phyloP scores from a whole-genome alignment of 2,113 vertebrate species.

The Oceanodroma tethys region DNA sequence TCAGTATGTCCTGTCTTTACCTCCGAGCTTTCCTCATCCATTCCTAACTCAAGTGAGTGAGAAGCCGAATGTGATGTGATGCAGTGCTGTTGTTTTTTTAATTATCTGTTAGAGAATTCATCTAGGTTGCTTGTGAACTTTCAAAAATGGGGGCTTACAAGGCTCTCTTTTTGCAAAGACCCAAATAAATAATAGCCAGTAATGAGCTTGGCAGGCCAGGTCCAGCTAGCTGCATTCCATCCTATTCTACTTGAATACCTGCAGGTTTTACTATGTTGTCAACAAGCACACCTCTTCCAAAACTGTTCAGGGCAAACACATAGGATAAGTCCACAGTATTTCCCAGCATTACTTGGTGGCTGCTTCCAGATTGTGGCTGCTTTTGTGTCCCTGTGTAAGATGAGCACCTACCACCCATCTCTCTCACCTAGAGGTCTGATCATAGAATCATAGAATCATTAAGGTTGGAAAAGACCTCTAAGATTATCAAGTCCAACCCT shows the following conservation, averaged over 20 bases:
- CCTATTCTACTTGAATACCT: neutral
- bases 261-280: neutral
- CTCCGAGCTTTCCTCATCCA: neutral
- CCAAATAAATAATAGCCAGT: neutral
- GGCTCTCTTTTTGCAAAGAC: neutral
- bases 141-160: neutral
- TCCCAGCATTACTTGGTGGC: neutral
- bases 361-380: neutral
- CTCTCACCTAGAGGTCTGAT: neutral
- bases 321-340: neutral
- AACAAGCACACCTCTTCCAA: neutral
- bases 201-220: neutral
- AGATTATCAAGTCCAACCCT: too few species aligned
- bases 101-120: neutral
- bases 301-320: neutral
- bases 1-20: neutral
- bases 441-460: too few species aligned
- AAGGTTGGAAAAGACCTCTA: too few species aligned
- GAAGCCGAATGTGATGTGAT: neutral
- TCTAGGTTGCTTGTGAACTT: neutral
- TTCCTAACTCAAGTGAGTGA: neutral
- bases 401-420: neutral
- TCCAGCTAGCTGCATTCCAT: neutral
- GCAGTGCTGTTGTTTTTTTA: neutral
- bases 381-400: neutral